Base-by-base conservation (phyloP, 2,113 vertebrate species). In the Butastur rufipennis region DNA sequence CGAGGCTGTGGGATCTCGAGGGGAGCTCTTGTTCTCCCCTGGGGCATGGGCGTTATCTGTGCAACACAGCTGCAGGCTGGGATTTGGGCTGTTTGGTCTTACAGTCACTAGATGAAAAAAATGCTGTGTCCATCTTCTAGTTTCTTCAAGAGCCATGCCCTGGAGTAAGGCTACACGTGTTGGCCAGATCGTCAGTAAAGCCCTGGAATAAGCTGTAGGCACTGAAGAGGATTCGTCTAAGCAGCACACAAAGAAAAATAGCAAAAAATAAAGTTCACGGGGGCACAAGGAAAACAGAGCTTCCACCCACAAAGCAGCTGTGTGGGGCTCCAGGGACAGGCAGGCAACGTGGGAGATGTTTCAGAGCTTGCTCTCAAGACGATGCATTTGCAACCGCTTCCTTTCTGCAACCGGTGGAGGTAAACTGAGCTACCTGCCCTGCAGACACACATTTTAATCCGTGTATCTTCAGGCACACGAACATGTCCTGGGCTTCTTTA, bases 281-380 rank as follows among this genome's bases (percentile, higher is more conserved):
- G 91, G 71, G 84, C 72, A 95, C 87, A 94, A 5, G 42, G 65
- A 90, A 95, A 93, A 95, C 89, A 95, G 91, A 93, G 67, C 71
- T 96, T 93, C 90, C 91, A 96, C 90, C 78, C 89, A 88, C 89
- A 94, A 74, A 86, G 45, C 91, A 95, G 95, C 81, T 94, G 91
- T 82, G 79, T 67, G 87, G 79, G 91, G 90, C 95, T 94, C 62
- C 0, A 1, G 91, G 96, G 96, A 83, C 81, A 85, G 65, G 70
- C 86, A 97, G 90, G 68, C 94, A 70, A 94, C 7, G 45, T 86
- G 88, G 93, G 96, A 96, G 93, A 95, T n/a, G 81, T 67, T 93
- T 81, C 91, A 95, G 84, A 94, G 81, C 62, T 77, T 62, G 66
- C 38, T 87, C 71, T 85, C 81, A 71, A 87, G 66, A 85, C 8